Base-by-base conservation (phyloP, 2,113 vertebrate genomes). In the Apus apus region DNA sequence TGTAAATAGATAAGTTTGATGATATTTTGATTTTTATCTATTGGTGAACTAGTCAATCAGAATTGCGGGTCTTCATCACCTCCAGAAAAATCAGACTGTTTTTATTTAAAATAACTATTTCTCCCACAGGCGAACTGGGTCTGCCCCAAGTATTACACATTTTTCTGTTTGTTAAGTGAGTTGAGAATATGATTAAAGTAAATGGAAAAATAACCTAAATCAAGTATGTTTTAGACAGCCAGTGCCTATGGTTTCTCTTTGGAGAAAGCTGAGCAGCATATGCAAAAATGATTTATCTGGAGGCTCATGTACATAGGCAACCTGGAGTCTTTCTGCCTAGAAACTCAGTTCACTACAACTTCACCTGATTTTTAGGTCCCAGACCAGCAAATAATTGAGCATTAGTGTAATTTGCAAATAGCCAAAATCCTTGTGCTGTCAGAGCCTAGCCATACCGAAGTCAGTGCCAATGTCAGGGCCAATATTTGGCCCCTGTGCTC, bases 1-100 rank as follows among this genome's bases (percentile, higher is more conserved):
- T 96, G 94, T 91, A 96, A 96, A 96, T 94, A 95, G 94, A 96
- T 94, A 97, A 94, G 93, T 96, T 96, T 96, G 95, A 97, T 87
- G 94, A 96, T 96, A 97, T 97, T 97, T 96, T 94, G 96, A 96
- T 96, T 96, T 96, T 95, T 97, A 96, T 96, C 94, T 97, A 93
- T 90, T 94, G 94, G 94, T 92, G 94, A 96, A 96, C 93, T 94
- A 97, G 96, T 96, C 96, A 97, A 93, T 96, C 96, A 96, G 94
- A 97, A 95, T 90, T 96, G 88, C 80, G 80, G 90, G 92, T 94
- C 94, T 94, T 96, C 92, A 95, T 97, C 96, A 96, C 94, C 88
- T 96, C 83, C 70, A 92, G 53, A 94, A 96, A 92, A 89, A 92
- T 92, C 79, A 77, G 92, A 93, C 90, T 96, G 91, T 89, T 96